Evolutionary conservation across 2,888 invertebrate species (phyloP).

Genomic region (Drosophila anomalata): DNA sequence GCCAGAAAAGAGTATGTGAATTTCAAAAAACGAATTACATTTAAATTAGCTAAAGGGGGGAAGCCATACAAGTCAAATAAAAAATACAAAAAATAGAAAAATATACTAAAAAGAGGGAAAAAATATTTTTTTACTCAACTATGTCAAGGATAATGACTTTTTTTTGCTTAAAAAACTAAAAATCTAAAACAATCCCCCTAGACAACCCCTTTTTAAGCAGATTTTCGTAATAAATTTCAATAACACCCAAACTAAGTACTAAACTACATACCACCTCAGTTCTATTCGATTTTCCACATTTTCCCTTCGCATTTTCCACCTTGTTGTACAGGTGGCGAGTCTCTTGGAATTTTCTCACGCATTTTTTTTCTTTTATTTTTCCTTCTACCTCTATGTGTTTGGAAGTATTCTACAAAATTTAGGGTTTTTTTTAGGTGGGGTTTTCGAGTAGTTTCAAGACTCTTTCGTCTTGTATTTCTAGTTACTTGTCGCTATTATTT

Average conservation of each 20-base stretch:
- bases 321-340: slow-evolving; percentile 56
- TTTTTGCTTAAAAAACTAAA: too few species aligned
- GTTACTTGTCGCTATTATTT: slow-evolving; percentile 73
- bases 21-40: slow-evolving; percentile 60
- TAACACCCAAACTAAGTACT: slow-evolving; percentile 20
- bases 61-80: background rate
- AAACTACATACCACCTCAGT: background rate
- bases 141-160: too few species aligned
- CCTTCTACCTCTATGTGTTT: slow-evolving; percentile 2
- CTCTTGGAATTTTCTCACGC: slow-evolving; percentile 70
- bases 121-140: too few species aligned
- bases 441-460: background rate
- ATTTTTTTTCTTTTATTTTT: slow-evolving; percentile 44
- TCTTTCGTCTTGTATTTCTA: slow-evolving; percentile 55
- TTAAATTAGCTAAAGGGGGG: slow-evolving; percentile 62
- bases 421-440: slow-evolving; percentile 7
- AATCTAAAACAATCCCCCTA: too few species aligned
- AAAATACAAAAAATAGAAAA: background rate
- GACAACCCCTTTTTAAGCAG: slow-evolving; percentile 1
- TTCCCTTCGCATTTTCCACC: slow-evolving; percentile 19
- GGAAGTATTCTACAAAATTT: slow-evolving; percentile 4
- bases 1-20: slow-evolving; percentile 50
- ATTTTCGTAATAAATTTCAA: slow-evolving; percentile 49
- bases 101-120: slow-evolving; percentile 10
- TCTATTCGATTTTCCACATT: slow-evolving; percentile 18